Conservation (phyloP, 2,888 invertebrate species). For the Sinelater perroti region DNA sequence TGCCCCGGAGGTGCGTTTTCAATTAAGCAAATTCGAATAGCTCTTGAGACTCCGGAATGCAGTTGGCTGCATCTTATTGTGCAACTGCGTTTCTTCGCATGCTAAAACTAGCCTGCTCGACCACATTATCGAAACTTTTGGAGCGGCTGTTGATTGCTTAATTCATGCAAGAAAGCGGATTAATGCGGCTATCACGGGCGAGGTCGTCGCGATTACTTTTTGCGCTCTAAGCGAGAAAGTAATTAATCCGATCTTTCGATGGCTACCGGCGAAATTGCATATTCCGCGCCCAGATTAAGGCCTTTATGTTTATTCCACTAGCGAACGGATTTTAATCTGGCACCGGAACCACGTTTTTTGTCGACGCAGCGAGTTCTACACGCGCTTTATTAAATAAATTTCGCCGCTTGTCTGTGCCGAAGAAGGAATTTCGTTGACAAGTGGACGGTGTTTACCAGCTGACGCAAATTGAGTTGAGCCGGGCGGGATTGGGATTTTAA, state of each 20-base stretch:
- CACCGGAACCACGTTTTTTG: constrained; percentile 7
- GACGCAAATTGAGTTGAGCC: constrained; percentile 34
- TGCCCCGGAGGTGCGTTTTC: constrained; percentile 24
- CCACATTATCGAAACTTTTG: too few relatives aligned
- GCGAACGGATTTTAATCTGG: constrained; percentile 19
- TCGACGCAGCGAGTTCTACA: constrained; percentile 15
- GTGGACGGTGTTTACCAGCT: constrained; percentile 30
- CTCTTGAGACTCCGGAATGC: neutral
- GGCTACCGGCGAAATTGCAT: constrained; percentile 6
- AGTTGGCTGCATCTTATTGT: neutral
- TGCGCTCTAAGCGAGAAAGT: constrained; percentile 9
- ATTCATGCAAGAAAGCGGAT: neutral
- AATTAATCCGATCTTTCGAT: constrained; percentile 14
- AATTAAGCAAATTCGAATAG: constrained; percentile 24
- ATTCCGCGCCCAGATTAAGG: constrained; percentile 7
- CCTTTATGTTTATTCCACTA: constrained; percentile 2
- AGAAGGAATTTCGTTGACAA: constrained; percentile 27
- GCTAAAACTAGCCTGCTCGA: neutral
- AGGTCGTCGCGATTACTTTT: constrained; percentile 9
- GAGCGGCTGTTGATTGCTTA: too few relatives aligned
- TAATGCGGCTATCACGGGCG: too few relatives aligned
- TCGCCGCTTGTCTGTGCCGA: constrained; percentile 9
- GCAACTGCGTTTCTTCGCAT: neutral
- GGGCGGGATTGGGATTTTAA: constrained; percentile 32
- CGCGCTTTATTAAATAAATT: constrained; percentile 15